Evolutionary conservation across 2,888 invertebrate genomes (phyloP).

Genomic region (Plebejus argus): DNA sequence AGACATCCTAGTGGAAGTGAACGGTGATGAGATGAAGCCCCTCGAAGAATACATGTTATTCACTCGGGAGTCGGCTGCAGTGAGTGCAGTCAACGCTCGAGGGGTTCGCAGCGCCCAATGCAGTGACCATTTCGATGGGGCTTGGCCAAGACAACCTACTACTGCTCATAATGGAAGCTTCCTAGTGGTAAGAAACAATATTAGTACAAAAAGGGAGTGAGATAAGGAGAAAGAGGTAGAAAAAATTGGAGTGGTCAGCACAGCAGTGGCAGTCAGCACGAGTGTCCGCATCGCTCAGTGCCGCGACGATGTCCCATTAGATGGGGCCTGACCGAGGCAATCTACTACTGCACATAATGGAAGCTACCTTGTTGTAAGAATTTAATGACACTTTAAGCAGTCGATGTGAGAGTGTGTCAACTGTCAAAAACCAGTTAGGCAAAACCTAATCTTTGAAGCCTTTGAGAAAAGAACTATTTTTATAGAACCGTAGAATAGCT

Average conservation of each 20-base stretch:
- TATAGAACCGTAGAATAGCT: too few species aligned
- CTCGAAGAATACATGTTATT: constrained; percentile 96
- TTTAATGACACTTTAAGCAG: too few species aligned
- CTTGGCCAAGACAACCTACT: constrained; percentile 68
- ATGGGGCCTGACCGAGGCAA: constrained; percentile 73
- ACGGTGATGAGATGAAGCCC: constrained; percentile 91
- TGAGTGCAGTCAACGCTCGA: constrained; percentile 92
- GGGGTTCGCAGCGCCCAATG: constrained; percentile 93
- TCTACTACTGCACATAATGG: constrained; percentile 69
- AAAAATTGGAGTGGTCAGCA: constrained; percentile 78
- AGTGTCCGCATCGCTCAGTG: constrained; percentile 93
- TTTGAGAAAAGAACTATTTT: too few species aligned
- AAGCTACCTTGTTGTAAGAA: constrained; percentile 66
- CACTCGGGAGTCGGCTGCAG: constrained; percentile 90
- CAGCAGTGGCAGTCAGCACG: constrained; percentile 93
- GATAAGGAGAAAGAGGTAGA: too few species aligned
- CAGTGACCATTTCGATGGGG: constrained; percentile 87
- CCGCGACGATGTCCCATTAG: constrained; percentile 90
- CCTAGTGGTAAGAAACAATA: constrained; percentile 57
- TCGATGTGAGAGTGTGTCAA: too few species aligned
- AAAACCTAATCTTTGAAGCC: too few species aligned
- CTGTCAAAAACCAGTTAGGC: too few species aligned
- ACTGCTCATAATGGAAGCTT: constrained; percentile 73
- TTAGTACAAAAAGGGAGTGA: too few species aligned
- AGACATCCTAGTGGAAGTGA: constrained; percentile 94